Base-by-base conservation (phyloP, 2,888 invertebrate species). In the Tineola bisselliella region DNA sequence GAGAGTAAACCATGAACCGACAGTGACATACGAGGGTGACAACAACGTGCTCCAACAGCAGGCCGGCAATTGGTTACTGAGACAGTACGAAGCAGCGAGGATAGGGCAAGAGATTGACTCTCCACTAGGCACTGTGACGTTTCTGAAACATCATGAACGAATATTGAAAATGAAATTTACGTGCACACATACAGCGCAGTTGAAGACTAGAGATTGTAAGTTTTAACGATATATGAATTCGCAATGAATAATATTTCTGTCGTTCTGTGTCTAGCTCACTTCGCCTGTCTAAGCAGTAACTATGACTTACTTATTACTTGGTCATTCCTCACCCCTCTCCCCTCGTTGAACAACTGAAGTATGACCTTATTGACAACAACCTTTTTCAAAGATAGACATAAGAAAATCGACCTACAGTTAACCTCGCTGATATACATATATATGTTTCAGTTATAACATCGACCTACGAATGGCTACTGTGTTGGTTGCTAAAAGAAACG, bases 21-120 rank as follows among this genome's bases (percentile, higher is more conserved):
- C 93, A 44, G 93, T 94, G 61, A 97, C 97, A 0, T 96, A 96
- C 77, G 97, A 97, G 76, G 97, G 97, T 0, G 97, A 97, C 81
- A 97, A 97, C 82, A 96, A 94, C 78, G 96, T 97, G 18, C 87
- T 98, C 2, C 89, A 93, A 0, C 97, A 97, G 72, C 97, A 97
- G 78, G 92, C 95, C 0, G 94, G 94, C 70, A 97, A 96, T 81
- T 97, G 95, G 92, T 81, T 97, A 61, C 74, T 93, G 57, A 79
- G 92, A 0, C 93, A 93, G 73, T 92, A 91, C 89, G 84, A 81
- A 52, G 72, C 82, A 1, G 79, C 88, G 0, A 70, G 76, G 17
- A 65, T 73, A 1, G 87, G 87, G 0, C 79, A 79, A 44, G 70
- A 75, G 3, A 77, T 89, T 13, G 89, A 89, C 68, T 90, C 93